Evolutionary conservation across 2,888 invertebrate species (phyloP).

Genomic region (Eustalomyia histrio): DNA sequence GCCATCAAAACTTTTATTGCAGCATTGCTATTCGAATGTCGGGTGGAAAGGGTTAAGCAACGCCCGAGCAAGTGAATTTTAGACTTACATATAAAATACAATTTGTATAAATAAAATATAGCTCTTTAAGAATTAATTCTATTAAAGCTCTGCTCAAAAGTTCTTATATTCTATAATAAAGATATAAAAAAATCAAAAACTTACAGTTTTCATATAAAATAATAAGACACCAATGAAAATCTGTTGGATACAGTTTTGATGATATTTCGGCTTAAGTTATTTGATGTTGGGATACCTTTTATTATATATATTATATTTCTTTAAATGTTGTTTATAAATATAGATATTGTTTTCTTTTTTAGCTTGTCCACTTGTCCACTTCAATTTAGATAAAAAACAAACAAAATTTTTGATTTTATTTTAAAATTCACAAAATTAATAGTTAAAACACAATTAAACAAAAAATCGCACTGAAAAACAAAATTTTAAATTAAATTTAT

Average conservation of each 20-base stretch:
- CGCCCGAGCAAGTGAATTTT: too few relatives aligned
- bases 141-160: neutral
- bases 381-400: neutral
- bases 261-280: neutral
- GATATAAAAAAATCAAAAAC: neutral
- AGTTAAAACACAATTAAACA: neutral
- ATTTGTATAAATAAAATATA: too few relatives aligned
- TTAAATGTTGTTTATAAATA: too few relatives aligned
- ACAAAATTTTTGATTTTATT: neutral
- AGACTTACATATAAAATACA: too few relatives aligned
- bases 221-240: neutral
- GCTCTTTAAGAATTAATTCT: neutral
- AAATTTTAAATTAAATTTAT: neutral
- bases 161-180: neutral
- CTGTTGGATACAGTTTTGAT: neutral
- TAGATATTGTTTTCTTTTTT: too few relatives aligned
- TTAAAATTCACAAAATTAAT: neutral
- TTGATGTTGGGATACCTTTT: neutral
- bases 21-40: too few relatives aligned
- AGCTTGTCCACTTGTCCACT: neutral
- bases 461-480: neutral
- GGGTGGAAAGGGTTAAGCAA: too few relatives aligned
- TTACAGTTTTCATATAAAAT: constrained; percentile 5
- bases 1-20: too few relatives aligned
- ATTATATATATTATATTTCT: neutral